Conservation (phyloP, 2,113 vertebrate species). For the Vireo altiloquus region DNA sequence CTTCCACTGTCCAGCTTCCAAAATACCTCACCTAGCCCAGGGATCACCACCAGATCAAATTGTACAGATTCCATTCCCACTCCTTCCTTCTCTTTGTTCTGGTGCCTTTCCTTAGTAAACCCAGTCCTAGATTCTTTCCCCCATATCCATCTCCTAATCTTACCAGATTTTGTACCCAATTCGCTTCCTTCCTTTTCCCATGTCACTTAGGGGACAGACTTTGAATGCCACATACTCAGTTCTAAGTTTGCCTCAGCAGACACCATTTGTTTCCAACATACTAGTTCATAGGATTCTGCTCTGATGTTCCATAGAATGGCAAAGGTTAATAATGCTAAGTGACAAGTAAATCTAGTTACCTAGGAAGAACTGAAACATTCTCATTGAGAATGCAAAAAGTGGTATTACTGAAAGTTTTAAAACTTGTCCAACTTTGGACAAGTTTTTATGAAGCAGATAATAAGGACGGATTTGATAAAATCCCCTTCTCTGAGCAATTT, state of each 20-base stretch:
- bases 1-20: background rate
- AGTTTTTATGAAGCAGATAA: background rate
- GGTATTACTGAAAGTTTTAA: background rate
- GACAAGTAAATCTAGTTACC: background rate
- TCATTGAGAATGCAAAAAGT: background rate
- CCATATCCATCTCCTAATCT: background rate
- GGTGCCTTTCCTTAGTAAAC: background rate
- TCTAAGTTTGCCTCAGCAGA: background rate
- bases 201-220: background rate
- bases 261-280: background rate
- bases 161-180: background rate
- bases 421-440: background rate
- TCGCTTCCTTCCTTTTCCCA: background rate
- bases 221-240: fast-evolving
- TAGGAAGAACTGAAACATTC: background rate
- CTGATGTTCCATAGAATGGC: background rate
- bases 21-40: background rate
- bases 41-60: background rate
- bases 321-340: background rate
- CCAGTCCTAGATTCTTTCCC: background rate
- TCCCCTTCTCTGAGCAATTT: background rate
- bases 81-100: background rate
- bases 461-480: background rate
- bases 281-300: background rate
- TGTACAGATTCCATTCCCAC: background rate